Percentiles rank a stretch among this genome's conserved stretches.
Evolutionary conservation across 2,113 vertebrate genomes (phyloP).

Genomic region (Aphyosemion australe): DNA sequence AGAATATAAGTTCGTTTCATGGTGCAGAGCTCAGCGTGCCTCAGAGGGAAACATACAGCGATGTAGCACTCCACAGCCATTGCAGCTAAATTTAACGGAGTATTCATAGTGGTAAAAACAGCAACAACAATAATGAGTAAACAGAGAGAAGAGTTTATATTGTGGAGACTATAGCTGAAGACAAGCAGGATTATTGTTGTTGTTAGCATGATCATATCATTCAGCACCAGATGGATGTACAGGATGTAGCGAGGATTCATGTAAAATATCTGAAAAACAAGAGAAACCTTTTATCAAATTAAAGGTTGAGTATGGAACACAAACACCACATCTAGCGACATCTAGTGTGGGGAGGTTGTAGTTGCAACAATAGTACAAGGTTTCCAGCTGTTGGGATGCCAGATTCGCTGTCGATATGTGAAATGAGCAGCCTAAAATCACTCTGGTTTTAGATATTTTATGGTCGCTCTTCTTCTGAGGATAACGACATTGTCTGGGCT

Average conservation of each 20-base stretch:
- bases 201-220: conserved; percentile 53
- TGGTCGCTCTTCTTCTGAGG: too few species aligned
- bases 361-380: too few species aligned
- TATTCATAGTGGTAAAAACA: conserved; percentile 58
- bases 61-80: too few species aligned
- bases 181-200: conserved; percentile 17
- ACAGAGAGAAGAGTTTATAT: conserved; percentile 53
- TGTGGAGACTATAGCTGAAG: conserved; percentile 6
- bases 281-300: neutral
- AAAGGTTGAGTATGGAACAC: too few species aligned
- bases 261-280: conserved; percentile 43
- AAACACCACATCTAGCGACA: too few species aligned
- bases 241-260: conserved; percentile 71
- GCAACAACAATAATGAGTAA: conserved; percentile 38
- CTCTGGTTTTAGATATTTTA: too few species aligned
- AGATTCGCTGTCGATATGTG: too few species aligned
- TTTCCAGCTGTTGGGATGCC: too few species aligned
- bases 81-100: neutral
- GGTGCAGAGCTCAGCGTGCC: conserved; percentile 66
- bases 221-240: conserved; percentile 62
- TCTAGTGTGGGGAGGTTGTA: too few species aligned
- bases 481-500: too few species aligned
- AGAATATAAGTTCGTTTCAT: conserved; percentile 52
- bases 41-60: too few species aligned
- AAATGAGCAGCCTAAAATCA: too few species aligned